Conservation (phyloP, 2,113 vertebrate genomes). For the Plectropomus leopardus region DNA sequence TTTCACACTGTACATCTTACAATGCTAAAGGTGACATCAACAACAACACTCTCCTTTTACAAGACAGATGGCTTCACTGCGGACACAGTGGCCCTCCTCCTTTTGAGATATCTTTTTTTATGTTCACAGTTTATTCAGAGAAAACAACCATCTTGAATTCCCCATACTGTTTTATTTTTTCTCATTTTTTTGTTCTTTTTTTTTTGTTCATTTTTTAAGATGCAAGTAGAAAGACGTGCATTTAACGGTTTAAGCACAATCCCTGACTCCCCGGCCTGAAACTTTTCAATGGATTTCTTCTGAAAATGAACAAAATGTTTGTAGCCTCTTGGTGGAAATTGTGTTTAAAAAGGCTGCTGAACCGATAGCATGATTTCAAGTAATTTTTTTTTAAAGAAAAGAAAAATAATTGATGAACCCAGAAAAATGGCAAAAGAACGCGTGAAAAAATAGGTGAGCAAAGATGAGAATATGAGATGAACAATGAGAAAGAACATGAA, state of each 20-base stretch:
- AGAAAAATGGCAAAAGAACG: background rate
- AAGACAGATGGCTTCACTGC: slow-evolving; percentile 85
- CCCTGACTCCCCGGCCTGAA: slow-evolving; percentile 82
- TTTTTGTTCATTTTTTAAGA: slow-evolving; percentile 84
- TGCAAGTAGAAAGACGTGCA: slow-evolving; percentile 91
- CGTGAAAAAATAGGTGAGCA: background rate
- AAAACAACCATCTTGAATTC: slow-evolving; percentile 81
- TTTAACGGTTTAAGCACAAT: slow-evolving; percentile 82
- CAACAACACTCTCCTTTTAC: slow-evolving; percentile 88
- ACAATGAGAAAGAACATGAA: slow-evolving; percentile 26
- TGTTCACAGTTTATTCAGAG: slow-evolving; percentile 87
- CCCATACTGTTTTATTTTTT: slow-evolving; percentile 79
- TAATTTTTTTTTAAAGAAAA: slow-evolving; percentile 55
- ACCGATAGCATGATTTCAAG: slow-evolving; percentile 72
- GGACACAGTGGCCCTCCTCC: slow-evolving; percentile 82
- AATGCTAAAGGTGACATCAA: slow-evolving; percentile 90
- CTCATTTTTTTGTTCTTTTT: slow-evolving; percentile 69
- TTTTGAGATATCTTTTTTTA: slow-evolving; percentile 78
- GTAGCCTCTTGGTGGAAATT: slow-evolving; percentile 70
- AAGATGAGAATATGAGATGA: slow-evolving; percentile 21
- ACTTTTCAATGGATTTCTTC: slow-evolving; percentile 72
- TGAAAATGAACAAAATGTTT: slow-evolving; percentile 72
- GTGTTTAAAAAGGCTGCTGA: slow-evolving; percentile 70
- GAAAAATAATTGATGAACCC: slow-evolving; percentile 20
- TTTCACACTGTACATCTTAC: slow-evolving; percentile 90